These are phyloP conservation scores for Lasioglossum leucozonium DNA, from an alignment of 2,888 invertebrate species.

Conservation along the genomic window DNA sequence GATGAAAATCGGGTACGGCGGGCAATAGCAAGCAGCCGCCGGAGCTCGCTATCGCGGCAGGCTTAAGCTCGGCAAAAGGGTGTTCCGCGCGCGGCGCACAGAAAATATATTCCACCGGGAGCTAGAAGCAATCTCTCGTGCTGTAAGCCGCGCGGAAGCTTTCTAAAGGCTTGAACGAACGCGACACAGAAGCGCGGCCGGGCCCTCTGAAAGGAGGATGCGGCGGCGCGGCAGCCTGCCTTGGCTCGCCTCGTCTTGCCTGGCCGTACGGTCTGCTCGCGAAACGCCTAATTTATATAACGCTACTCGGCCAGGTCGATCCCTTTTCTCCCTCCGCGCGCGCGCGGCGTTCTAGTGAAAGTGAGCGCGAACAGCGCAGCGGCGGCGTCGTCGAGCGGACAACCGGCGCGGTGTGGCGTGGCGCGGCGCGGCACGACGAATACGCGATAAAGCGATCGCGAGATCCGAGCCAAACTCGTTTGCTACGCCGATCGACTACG, in stretches of 20 bases:
- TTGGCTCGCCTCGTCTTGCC: not conserved
- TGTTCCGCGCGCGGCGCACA: not conserved
- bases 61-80: not conserved
- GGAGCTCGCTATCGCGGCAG: not conserved
- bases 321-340: conserved; percentile 72
- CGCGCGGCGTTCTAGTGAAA: conserved; percentile 69
- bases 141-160: not conserved
- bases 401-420: conserved; percentile 27
- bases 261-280: conserved; percentile 33
- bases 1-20: not conserved
- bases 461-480: conserved; percentile 57
- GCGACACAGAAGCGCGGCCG: conserved; percentile 11
- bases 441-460: conserved; percentile 60
- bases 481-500: conserved; percentile 18
- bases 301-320: conserved; percentile 66
- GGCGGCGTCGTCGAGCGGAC: conserved; percentile 47
- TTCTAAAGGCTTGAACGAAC: conserved; percentile 6
- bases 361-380: conserved; percentile 62
- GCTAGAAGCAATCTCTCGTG: conserved; percentile 5
- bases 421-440: conserved; percentile 32
- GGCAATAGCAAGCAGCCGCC: not conserved
- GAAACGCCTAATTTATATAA: conserved; percentile 80
- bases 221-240: no score
- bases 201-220: conserved; percentile 15
- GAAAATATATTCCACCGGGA: not conserved